Base-by-base conservation (phyloP, 2,888 invertebrate genomes). In the Lithophane semibrunnea region DNA sequence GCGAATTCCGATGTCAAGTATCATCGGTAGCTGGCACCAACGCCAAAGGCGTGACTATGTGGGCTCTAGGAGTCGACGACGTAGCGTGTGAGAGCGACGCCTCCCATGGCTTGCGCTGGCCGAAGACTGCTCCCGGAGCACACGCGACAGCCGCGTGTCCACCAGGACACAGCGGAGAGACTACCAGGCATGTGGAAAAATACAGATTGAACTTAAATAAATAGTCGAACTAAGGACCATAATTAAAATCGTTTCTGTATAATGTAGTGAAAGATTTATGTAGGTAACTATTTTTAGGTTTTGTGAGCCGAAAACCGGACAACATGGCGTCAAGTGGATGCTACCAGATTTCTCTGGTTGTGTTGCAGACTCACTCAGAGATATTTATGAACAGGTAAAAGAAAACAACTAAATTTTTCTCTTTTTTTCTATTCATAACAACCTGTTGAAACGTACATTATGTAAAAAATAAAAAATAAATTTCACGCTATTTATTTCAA, bases 311-410 rank as follows among this genome's bases (percentile, higher is more conserved):
- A 96, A 95, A 89, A 94, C 94, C 4, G 94, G 94, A 77, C 94
- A 94, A 29, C 97, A 97, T 56, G 97, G 97, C 42, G 98, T 98
- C 0, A 97, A 97, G 83, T 98, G 98, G 98, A 97, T 97, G 87
- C 93, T 97, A 67, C 98, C 98, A 0, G 98, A 98, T 92, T 98
- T 98, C 91, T 98, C 98, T 2, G 96, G 97, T 21, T 98, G 98
- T 90, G 95, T 98, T 42, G 97, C 98, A 47, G 97, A 98, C 88
- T 97, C 97, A 1, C 92, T 98, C 54, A 94, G 97, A 69, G 94
- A 97, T 87, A 97, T 98, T 82, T 97, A 97, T 90, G 97, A 97
- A 87, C 97, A 97, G 94, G 98, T 98, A 93, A 44, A 8, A 1
- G 1, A 60, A 47, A 66, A 52, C 2, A 52, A 8, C 52, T 18